Conservation (phyloP, 2,113 vertebrate species). For the Poecile atricapillus region DNA sequence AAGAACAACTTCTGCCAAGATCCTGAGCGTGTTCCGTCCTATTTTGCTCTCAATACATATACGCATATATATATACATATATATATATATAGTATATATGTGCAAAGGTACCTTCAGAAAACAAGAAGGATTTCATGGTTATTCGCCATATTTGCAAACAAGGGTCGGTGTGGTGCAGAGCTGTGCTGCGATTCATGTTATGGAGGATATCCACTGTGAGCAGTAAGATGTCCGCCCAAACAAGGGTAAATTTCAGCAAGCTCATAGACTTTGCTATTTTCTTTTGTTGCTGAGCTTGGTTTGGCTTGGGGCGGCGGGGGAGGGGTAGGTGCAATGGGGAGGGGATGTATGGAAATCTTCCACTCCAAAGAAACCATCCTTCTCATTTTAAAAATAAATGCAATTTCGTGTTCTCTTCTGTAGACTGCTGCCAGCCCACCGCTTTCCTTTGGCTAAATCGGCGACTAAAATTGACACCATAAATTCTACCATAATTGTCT, state of each 20-base stretch:
- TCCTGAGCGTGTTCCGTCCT: background rate
- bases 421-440: background rate
- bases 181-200: background rate
- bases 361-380: background rate
- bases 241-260: background rate
- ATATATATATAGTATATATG: background rate
- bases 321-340: background rate
- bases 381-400: background rate
- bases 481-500: conserved; percentile 4
- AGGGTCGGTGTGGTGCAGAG: background rate
- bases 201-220: background rate
- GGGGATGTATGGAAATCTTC: background rate
- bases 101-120: background rate
- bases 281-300: conserved; percentile 27
- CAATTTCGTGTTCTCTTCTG: background rate
- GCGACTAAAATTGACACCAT: background rate
- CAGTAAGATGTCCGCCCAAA: conserved; percentile 15
- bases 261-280: background rate
- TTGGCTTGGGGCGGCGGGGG: conserved; percentile 35
- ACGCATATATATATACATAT: background rate
- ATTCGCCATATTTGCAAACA: background rate
- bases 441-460: background rate
- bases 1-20: conserved; percentile 71
- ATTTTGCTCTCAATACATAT: background rate
- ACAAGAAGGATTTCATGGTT: background rate